Evolutionary conservation across 2,113 vertebrate genomes (phyloP), one percentile per base, ranked within the genome.

Genomic region (Archocentrus centrarchus): DNA sequence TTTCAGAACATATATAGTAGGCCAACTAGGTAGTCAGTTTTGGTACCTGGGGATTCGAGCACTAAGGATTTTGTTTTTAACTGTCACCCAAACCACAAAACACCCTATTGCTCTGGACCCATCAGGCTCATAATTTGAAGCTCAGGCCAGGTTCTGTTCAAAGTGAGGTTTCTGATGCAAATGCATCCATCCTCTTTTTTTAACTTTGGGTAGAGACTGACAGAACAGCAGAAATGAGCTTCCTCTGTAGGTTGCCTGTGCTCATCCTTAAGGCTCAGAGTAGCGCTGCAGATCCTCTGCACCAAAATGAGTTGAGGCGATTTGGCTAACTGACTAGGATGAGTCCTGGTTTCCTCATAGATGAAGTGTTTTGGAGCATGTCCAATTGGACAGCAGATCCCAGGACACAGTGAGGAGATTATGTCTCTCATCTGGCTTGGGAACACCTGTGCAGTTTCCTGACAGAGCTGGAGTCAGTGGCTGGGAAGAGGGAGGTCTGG

Each of bases 251-350:
- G 57, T 37, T 59, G 55, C 39, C 57, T 58, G 75, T 14, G 14
- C 32, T 41, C 30, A 15, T 14, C 53, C 20, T 58, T 30, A 58
- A 59, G 3, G 0, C 5, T 37, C 0, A 1, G 35, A 58, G 53
- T 35, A 58, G 53, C 10, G 9, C n/a, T 24, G n/a, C n/a, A 5
- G 57, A 37, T 57, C 32, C 32, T 0, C 32, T 58, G 55, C 73
- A 39, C 8, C 37, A 9, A 76, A 76, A 59, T 15, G 35, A 76
- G 55, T 2, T 14, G 75, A 0, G 37, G 0, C 7, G 17, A 20
- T 39, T 57, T 58, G 53, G 55, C 55, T 59, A 76, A 41, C 0
- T 24, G 30, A 27, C 39, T 5, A 50, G 0, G 41, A 32, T 59
- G 55, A 27, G n/a, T 59, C 32, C 27, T 27, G 22, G 13, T 6